Percentiles rank a stretch among this genome's conserved stretches.
Evolutionary conservation across 2,797 vertebrate species (phyloP).

Genomic region (Channallabes apus): DNA sequence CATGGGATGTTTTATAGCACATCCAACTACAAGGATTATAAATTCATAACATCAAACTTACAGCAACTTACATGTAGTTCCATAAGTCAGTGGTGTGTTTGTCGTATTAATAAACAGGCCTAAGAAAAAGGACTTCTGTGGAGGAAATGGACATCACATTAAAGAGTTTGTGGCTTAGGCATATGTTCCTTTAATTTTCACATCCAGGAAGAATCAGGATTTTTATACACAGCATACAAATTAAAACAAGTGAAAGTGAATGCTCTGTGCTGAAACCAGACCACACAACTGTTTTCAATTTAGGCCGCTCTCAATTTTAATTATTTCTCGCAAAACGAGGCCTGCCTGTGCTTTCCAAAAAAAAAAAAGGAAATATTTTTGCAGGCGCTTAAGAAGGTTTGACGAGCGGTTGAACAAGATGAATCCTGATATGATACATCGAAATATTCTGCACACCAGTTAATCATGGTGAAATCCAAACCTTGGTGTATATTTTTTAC

Average conservation of each 20-base stretch:
- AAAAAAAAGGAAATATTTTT: slow-evolving; percentile 1
- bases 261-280: slow-evolving; percentile 10
- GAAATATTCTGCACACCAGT: slow-evolving; percentile 1
- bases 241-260: slow-evolving; percentile 10
- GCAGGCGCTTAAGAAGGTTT: not conserved
- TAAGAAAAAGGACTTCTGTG: not conserved
- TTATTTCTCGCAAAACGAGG: slow-evolving; percentile 25
- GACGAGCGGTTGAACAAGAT: not conserved
- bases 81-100: not conserved
- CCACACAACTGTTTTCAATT: slow-evolving; percentile 36
- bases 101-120: not conserved
- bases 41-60: not conserved
- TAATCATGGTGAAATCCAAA: slow-evolving; percentile 23
- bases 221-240: not conserved
- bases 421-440: not conserved
- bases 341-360: slow-evolving; percentile 1
- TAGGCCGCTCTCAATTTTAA: slow-evolving; percentile 38
- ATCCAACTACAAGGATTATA: not conserved
- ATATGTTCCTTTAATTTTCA: not conserved
- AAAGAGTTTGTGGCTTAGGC: not conserved
- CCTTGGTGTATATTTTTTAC: not conserved
- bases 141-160: not conserved
- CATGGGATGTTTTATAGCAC: not conserved
- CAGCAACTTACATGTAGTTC: not conserved
- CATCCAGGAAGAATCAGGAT: not conserved